These are phyloP conservation scores for Pararge aegeria DNA, from an alignment of 1,140 invertebrate genomes.

Conservation along the genomic window DNA sequence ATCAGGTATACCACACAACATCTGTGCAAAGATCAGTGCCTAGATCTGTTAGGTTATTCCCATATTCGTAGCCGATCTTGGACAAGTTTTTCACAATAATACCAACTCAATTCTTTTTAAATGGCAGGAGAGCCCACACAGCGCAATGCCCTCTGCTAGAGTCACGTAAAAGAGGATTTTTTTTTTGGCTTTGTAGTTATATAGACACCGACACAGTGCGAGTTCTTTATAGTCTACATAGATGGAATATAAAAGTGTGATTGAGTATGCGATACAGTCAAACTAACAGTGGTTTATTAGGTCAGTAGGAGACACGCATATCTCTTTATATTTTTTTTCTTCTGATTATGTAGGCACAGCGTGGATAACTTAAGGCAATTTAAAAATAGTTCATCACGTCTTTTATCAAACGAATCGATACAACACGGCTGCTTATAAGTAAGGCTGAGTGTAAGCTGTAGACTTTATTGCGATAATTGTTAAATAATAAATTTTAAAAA, in stretches of 20 bases:
- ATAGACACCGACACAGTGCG: background rate
- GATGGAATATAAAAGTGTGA: slow-evolving; percentile 2
- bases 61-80: background rate
- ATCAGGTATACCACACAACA: too few species aligned
- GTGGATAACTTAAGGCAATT: slow-evolving; percentile 1
- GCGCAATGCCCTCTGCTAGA: background rate
- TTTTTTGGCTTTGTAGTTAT: background rate
- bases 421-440: background rate
- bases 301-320: slow-evolving; percentile 9
- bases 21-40: too few species aligned
- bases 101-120: background rate
- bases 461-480: background rate
- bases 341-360: background rate
- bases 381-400: slow-evolving; percentile 1
- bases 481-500: too few species aligned
- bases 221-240: slow-evolving; percentile 4
- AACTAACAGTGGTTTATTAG: slow-evolving; percentile 8
- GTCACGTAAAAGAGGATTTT: slow-evolving; percentile 1
- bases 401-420: background rate
- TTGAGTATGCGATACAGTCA: slow-evolving; percentile 4
- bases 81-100: background rate
- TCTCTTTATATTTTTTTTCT: background rate
- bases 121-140: background rate
- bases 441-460: background rate
- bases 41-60: too few species aligned